Evolutionary conservation across 2,888 invertebrate species (phyloP).

Genomic region (Caenorhabditis afra): DNA sequence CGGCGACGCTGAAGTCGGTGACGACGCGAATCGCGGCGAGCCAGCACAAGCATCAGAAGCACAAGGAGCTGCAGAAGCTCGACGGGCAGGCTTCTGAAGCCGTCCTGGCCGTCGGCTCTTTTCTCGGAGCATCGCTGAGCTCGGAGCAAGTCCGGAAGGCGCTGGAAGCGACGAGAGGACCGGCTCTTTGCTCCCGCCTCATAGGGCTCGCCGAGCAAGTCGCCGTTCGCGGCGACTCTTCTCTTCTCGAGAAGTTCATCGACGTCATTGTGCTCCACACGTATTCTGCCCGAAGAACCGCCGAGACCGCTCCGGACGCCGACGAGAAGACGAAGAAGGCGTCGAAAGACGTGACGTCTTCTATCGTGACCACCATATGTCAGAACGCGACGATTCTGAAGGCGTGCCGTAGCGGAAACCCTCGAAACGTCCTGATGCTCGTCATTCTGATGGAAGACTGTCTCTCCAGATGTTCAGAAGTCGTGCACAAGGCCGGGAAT

Average conservation of each 20-base stretch:
- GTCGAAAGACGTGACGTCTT: slow-evolving; percentile 1
- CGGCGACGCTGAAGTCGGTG: slow-evolving; percentile 24
- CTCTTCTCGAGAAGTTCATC: not conserved
- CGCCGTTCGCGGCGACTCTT: not conserved
- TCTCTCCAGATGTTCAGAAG: slow-evolving; percentile 8
- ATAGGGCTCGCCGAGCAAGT: slow-evolving; percentile 25
- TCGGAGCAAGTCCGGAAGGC: slow-evolving; percentile 9
- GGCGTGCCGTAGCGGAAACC: not conserved
- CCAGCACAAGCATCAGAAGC: slow-evolving; percentile 1
- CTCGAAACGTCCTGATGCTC: slow-evolving; percentile 15
- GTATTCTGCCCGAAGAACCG: not conserved
- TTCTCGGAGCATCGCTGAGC: slow-evolving; percentile 7
- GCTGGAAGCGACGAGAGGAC: slow-evolving; percentile 1
- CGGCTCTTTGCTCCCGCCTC: slow-evolving; percentile 22
- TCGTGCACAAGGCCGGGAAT: not conserved
- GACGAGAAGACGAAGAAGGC: slow-evolving; percentile 12
- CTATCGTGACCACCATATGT: slow-evolving; percentile 3
- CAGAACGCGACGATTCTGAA: slow-evolving; percentile 19
- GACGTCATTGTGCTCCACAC: slow-evolving; percentile 20
- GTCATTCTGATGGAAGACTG: slow-evolving; percentile 26
- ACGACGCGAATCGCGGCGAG: not conserved
- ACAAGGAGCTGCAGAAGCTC: slow-evolving; percentile 16
- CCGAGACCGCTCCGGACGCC: not conserved
- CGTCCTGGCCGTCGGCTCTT: not conserved
- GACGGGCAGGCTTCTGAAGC: not conserved